Evolutionary conservation across 2,113 vertebrate genomes (phyloP), one percentile per base, ranked within the genome.

Genomic region (Tiliqua scincoides): DNA sequence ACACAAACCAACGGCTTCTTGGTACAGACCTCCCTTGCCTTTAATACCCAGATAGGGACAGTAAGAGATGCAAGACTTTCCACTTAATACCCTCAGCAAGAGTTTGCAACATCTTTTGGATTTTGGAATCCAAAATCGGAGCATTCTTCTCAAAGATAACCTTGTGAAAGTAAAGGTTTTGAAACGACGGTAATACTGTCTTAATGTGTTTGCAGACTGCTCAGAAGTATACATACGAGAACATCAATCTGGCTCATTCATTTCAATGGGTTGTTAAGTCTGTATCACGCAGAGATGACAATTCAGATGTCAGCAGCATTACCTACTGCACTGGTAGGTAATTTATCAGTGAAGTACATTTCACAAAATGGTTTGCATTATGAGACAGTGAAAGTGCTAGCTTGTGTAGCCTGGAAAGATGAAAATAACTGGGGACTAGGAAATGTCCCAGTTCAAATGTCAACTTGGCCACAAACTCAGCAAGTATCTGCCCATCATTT

Each of bases 231-330:
- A 89, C 83, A 15, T 61, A 54, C 67, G 37, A 57, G 62, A 85
- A n/a, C 70, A 63, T 32, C 63, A 70, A 84, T 73, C 76, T 85
- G 6, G 18, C 70, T 59, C 32, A 87, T 88, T 76, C 67, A 9
- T 89, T 89, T 86, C 83, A 59, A 15, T 70, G 71, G 62, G 59
- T 20, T 85, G 77, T 94, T 92, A 90, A 89, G 32, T 65, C 43
- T 83, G 23, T 88, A 30, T 63, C 62, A 79, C 43, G 8, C 83
- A 72, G 89, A 89, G 67, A 78, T 70, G 67, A 87, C 81, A 1
- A 32, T 68, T 83, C 83, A 68, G 89, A 90, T 86, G 14, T 68
- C 43, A 70, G 68, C 8, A 20, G 72, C 85, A 79, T 76, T 83
- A 88, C 82, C 62, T 85, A 18, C 78, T 62, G 63, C 2, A 70